Evolutionary conservation across 2,797 vertebrate genomes (phyloP), one percentile per base, ranked within the genome.

Genomic region (Siniperca obscura): DNA sequence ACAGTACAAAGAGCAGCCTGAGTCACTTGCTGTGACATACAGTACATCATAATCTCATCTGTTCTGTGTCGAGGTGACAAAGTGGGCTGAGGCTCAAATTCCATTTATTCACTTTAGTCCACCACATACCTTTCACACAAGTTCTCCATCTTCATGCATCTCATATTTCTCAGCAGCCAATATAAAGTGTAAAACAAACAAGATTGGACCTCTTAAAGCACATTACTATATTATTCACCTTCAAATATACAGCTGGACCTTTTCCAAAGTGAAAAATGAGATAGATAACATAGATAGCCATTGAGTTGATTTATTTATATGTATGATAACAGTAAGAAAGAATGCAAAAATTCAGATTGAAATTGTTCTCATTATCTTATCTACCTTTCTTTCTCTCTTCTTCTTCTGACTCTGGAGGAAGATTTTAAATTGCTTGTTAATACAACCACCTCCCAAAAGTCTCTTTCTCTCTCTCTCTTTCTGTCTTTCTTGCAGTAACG

Each of bases 401-500:
- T 30, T 16, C 86, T 17, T 87, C 76, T 67, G 62, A 12, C 65
- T 83, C 55, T 12, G 27, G 46, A 53, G 62, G 19, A 70, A 38
- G 44, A 56, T 78, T 80, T 81, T 71, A 81, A 89, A 90, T 84
- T 60, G n/a, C 44, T 76, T 77, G 62, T 74, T 69, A 80, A 60
- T 48, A 9, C n/a, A 17, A 71, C 30, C 61, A 9, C 34, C 59
- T 74, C 21, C 48, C 22, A 70, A 70, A n/a, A 71, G 36, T 71
- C 30, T 61, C 11, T 38, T 13, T 30, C 30, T 74, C 14, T 76
- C 22, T 69, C 2, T 59, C 16, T 83, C 25, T 80, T 53, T 66
- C 48, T 61, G 22, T 84, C 27, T 82, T 56, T 71, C 46, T 61
- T 72, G 55, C 78, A 96, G 96, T 78, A 95, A 95, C 6, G 96